Base-by-base conservation (phyloP, 2,113 vertebrate genomes). In the Antidorcas marsupialis region DNA sequence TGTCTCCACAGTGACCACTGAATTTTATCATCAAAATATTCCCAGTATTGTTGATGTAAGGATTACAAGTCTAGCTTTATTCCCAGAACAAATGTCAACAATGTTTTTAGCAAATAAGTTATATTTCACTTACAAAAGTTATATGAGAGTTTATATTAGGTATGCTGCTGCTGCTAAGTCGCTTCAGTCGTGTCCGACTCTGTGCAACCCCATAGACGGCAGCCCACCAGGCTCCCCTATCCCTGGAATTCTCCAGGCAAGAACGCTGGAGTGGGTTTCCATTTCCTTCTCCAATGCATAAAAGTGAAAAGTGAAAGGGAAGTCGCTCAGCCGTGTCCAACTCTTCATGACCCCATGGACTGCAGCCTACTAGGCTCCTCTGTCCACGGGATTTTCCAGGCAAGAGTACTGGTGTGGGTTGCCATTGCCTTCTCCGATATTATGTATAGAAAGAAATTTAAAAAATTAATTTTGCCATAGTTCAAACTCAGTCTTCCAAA, bases 31-130 rank as follows among this genome's bases (percentile, higher is more conserved):
- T 67, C n/a, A 90, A 36, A 96, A 47, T 36, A 87, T 91, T 87
- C 88, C 52, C 16, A 88, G 36, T 71, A 47, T 53, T 8, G 33
- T 57, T 67, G 52, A 84, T 60, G 13, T 45, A 50, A 93, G 16
- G 87, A 84, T 71, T 91, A 64, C 23, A 95, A 83, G n/a, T 87
- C n/a, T 52, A 85, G 25, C 21, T 88, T 81, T 36, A 90, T 78
- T 67, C 1, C 1, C 17, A 52, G 9, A 47, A 2, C 74, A 16
- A 87, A 12, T 0, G 64, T 89, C 28, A 13, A 74, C 27, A 55
- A 23, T 33, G 10, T 50, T 88, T 90, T 95, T 30, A 57, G 50
- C 45, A 93, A 95, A 64, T 57, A 0, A 12, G 4, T 84, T 95
- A 0, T 79, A 81, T 39, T 87, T 78, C 33, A 82, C 76, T 87